Conservation (phyloP, 2,113 vertebrate species). For the Nycticebus coucang region DNA sequence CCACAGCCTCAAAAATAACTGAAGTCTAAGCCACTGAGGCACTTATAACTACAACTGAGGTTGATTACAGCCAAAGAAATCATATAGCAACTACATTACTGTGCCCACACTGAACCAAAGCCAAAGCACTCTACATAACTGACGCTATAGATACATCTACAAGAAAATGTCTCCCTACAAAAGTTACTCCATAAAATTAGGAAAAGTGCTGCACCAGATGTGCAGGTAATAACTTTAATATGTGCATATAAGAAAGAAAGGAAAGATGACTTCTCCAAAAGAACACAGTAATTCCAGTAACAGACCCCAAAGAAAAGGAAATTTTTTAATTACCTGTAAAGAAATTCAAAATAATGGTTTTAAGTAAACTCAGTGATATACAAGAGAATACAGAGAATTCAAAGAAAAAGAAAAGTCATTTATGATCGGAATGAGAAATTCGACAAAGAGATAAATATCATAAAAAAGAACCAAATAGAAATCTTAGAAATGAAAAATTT, state of each 20-base stretch:
- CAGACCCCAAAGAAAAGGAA: neutral
- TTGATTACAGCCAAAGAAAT: neutral
- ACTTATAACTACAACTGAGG: neutral
- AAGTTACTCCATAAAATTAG: neutral
- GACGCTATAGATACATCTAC: neutral
- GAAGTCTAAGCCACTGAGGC: neutral
- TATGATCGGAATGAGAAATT: neutral
- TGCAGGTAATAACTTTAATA: neutral
- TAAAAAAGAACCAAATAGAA: neutral
- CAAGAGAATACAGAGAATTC: no score
- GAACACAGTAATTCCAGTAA: neutral
- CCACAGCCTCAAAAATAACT: neutral
- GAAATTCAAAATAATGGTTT: no score
- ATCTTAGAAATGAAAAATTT: neutral
- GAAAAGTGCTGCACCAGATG: neutral
- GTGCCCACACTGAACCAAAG: neutral
- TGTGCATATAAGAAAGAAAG: neutral
- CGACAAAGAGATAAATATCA: neutral
- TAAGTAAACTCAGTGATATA: no score
- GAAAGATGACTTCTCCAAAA: neutral
- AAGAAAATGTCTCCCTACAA: neutral
- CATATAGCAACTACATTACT: neutral
- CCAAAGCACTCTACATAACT: neutral
- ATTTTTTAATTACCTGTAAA: neutral
- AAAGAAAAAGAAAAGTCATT: neutral